These are phyloP conservation scores for Luperina nickerlii DNA, from an alignment of 2,888 invertebrate species.

Conservation along the genomic window DNA sequence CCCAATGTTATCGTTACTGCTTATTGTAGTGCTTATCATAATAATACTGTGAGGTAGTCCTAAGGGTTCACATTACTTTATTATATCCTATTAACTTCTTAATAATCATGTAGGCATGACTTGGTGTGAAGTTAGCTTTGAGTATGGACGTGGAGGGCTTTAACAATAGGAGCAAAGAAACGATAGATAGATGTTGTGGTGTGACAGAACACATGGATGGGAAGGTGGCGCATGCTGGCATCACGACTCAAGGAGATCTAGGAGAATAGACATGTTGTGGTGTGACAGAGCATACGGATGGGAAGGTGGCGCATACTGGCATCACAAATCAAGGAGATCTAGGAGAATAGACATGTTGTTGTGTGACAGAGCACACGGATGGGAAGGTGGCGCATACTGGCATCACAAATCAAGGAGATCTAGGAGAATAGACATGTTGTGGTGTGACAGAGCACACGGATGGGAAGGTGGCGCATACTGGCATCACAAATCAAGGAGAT, in stretches of 20 bases:
- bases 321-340: too few species aligned
- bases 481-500: not conserved
- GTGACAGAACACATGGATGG: not conserved
- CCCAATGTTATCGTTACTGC: slow-evolving; percentile 38
- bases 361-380: not conserved
- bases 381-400: not conserved
- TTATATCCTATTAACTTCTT: not conserved
- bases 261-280: not conserved
- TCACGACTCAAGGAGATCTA: not conserved
- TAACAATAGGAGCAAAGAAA: not conserved
- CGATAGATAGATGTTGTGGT: not conserved
- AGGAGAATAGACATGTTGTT: too few species aligned
- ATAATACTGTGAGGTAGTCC: slow-evolving; percentile 9
- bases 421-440: not conserved
- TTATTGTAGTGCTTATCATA: slow-evolving; percentile 22
- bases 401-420: not conserved
- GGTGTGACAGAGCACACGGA: not conserved
- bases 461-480: not conserved
- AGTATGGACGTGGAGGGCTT: not conserved
- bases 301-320: too few species aligned
- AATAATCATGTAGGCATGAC: not conserved
- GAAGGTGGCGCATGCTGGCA: not conserved
- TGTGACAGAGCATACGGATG: too few species aligned
- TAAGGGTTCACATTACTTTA: not conserved
- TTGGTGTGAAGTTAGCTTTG: not conserved